Base-by-base conservation (phyloP, 2,888 invertebrate genomes). In the Heliconius erato region DNA sequence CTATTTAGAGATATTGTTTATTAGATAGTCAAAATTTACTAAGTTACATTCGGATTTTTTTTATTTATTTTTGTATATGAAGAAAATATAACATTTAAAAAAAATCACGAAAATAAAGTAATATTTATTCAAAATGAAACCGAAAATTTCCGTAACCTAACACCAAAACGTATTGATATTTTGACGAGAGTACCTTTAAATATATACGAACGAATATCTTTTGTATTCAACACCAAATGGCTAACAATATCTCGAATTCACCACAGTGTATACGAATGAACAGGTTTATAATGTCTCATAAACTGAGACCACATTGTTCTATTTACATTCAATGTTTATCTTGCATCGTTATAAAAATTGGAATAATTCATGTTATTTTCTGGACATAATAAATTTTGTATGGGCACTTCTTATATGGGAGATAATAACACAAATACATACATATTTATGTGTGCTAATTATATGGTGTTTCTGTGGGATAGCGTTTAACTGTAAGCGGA, bases 171-270 rank as follows among this genome's bases (percentile, higher is more conserved):
- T 68, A 77, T 35, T 82, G 74, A 85, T 82, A 85, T 85, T 83
- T 94, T 95, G 95, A 95, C 94, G 93, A 95, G 94, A 88, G 86
- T 87, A 82, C 89, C 89, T 95, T 95, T 95, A 95, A 95, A 95
- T 93, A 94, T 95, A 94, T 94, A 89, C 88, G 95, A 94, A 94
- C 94, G 94, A 89, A 88, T 85, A 89, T 91, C 93, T 93, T 91
- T 94, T 93, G 94, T 94, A 95, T 95, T 93, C 94, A 91, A 92
- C 92, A 92, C 93, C 91, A 92, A 87, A 84, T 86, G 91, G 88
- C 89, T 89, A 91, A 92, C 92, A 93, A 93, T 89, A 88, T 87
- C 67, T 78, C 85, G 87, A 82, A 85, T 83, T 84, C 82, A 84
- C 85, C 19, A 63, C 59, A 63, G n/a, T 83, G 80, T 72, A 79